A percentile compares a stretch with the other conserved stretches of the same genome.
Evolutionary conservation across 1,140 invertebrate species (phyloP).

Genomic region (Drosophila simulans): DNA sequence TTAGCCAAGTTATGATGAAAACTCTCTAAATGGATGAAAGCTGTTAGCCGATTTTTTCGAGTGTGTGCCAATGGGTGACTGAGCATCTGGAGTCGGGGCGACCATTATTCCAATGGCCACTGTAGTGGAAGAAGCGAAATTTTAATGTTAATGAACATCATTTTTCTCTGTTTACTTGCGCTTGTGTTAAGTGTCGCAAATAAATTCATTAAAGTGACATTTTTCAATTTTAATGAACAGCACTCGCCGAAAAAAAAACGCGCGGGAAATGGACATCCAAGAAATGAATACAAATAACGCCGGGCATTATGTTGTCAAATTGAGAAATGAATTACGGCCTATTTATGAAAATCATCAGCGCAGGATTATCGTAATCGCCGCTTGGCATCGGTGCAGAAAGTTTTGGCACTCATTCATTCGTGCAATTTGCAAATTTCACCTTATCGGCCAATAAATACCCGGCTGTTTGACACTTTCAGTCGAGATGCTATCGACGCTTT

Average conservation of each 20-base stretch:
- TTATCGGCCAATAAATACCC: constrained; percentile 36
- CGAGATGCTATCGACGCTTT: constrained; percentile 33
- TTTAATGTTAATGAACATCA: constrained; percentile 80
- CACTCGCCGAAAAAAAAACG: not conserved
- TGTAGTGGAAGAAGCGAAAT: constrained; percentile 54
- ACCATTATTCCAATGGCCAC: constrained; percentile 42
- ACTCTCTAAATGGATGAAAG: no score
- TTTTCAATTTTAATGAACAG: constrained; percentile 81
- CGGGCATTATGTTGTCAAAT: constrained; percentile 37
- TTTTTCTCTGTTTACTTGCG: constrained; percentile 78
- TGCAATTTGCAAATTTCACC: constrained; percentile 12
- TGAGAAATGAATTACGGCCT: constrained; percentile 64
- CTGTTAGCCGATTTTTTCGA: not conserved
- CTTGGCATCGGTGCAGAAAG: constrained; percentile 9
- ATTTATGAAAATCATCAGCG: constrained; percentile 61
- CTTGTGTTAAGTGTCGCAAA: constrained; percentile 81
- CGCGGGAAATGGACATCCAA: constrained; percentile 39
- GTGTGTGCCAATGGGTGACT: not conserved
- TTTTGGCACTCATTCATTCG: constrained; percentile 8
- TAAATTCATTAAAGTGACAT: constrained; percentile 83
- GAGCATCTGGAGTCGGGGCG: constrained; percentile 4
- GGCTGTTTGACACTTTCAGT: constrained; percentile 13
- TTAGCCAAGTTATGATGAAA: no score
- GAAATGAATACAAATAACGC: constrained; percentile 64
- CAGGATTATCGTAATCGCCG: constrained; percentile 22